phyloP scores from a whole-genome alignment of 2,888 invertebrate genomes.

The Noctua janthe region DNA sequence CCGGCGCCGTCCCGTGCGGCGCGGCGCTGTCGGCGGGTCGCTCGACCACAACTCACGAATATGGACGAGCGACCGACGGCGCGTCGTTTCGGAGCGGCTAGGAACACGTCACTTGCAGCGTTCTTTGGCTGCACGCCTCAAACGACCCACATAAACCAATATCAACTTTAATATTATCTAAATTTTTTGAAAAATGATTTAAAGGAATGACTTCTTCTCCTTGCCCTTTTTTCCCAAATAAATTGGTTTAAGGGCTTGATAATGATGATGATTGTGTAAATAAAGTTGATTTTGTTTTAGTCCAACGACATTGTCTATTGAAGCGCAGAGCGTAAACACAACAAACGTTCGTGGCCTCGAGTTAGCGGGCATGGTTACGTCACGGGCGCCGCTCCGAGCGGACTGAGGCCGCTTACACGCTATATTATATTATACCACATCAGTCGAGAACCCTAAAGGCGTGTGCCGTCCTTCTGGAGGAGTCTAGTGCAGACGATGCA shows the following conservation, averaged over 20 bases:
- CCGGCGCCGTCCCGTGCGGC: not conserved
- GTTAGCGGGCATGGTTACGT: not conserved
- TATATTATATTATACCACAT: constrained; percentile 39
- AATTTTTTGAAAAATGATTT: not conserved
- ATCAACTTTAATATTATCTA: not conserved
- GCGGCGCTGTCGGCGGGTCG: constrained; percentile 66
- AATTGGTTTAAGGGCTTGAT: not conserved
- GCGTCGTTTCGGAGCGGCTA: constrained; percentile 60
- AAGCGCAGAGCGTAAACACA: constrained; percentile 16
- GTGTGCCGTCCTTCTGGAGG: constrained; percentile 33
- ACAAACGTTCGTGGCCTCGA: not conserved
- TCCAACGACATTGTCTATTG: not conserved
- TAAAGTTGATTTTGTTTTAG: not conserved
- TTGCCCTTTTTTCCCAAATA: not conserved
- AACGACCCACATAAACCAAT: not conserved
- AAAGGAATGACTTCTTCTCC: not conserved
- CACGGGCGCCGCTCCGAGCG: constrained; percentile 45
- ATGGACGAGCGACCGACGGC: constrained; percentile 73
- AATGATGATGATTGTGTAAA: not conserved
- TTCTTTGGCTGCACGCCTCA: constrained; percentile 5
- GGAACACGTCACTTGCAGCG: not conserved
- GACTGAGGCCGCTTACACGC: constrained; percentile 50
- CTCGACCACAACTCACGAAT: constrained; percentile 80
- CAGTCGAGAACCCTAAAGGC: constrained; percentile 24
- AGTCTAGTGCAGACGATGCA: constrained; percentile 26